phyloP scores from a whole-genome alignment of 1,140 invertebrate genomes.

The Sycophaga agraensis region DNA sequence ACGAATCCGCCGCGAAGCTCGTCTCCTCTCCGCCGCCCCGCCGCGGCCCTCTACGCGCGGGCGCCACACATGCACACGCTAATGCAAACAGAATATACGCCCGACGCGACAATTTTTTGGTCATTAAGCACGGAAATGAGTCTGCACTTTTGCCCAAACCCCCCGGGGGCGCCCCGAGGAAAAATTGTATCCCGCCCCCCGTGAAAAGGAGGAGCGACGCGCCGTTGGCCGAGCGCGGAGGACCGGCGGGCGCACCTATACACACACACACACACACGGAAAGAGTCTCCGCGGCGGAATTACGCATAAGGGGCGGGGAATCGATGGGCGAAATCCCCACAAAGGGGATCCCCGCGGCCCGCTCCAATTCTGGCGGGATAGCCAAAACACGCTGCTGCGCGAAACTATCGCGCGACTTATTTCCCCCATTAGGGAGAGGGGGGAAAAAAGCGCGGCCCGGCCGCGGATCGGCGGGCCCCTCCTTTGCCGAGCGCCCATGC shows the following conservation, averaged over 20 bases:
- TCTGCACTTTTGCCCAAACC: neutral
- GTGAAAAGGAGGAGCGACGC: conserved; percentile 11
- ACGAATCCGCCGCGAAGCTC: too few relatives aligned
- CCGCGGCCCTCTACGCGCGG: too few relatives aligned
- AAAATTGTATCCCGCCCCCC: conserved; percentile 19
- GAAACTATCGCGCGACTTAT: conserved; percentile 19
- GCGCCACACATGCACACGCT: too few relatives aligned
- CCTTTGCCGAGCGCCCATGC: conserved; percentile 53
- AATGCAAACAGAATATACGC: too few relatives aligned
- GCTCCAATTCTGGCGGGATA: conserved; percentile 57
- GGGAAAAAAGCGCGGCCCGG: conserved; percentile 44
- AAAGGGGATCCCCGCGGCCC: conserved; percentile 42
- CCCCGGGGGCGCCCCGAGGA: neutral
- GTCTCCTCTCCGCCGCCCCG: too few relatives aligned
- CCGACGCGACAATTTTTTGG: conserved; percentile 20
- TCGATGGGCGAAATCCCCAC: conserved; percentile 54
- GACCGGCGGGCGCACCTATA: neutral
- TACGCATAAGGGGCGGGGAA: conserved; percentile 40
- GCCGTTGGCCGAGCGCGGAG: conserved; percentile 20
- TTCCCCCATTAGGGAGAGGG: conserved; percentile 8
- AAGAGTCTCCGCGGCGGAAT: too few relatives aligned
- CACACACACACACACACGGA: neutral
- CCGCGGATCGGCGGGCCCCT: conserved; percentile 49
- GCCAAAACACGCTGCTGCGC: conserved; percentile 40
- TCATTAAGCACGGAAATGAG: conserved; percentile 24